A percentile compares a stretch with the other conserved stretches of the same genome.
These are phyloP conservation scores for Pteropus alecto DNA, from an alignment of 2,113 vertebrate species.

Conservation along the genomic window DNA sequence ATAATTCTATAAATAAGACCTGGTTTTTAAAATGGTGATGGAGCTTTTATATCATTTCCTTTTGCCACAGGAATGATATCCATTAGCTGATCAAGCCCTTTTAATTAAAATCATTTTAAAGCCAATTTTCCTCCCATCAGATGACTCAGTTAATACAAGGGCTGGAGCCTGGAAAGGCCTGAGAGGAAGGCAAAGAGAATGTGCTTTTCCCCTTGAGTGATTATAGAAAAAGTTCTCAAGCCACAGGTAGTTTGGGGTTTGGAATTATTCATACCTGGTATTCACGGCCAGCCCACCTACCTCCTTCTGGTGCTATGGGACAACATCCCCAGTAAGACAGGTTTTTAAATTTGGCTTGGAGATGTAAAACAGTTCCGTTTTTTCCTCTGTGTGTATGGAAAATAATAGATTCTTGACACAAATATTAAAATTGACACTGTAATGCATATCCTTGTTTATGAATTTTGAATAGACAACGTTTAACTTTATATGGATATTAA, in stretches of 20 bases:
- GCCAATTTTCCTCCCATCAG: constrained; percentile 2
- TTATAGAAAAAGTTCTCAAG: neutral
- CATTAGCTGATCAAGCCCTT: constrained; percentile 36
- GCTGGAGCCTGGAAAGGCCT: neutral
- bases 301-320: neutral
- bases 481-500: neutral
- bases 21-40: constrained; percentile 38
- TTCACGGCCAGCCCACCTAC: neutral
- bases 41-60: constrained; percentile 20
- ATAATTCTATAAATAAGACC: constrained; percentile 42
- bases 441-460: neutral
- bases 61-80: constrained; percentile 25
- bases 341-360: neutral
- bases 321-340: neutral
- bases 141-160: neutral
- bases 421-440: neutral
- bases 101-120: constrained; percentile 53
- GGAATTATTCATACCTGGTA: neutral
- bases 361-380: neutral
- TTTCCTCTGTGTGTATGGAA: neutral
- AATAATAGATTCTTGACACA: neutral
- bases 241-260: neutral
- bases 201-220: neutral
- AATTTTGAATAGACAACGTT: neutral
- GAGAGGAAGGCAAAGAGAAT: neutral